Conservation (phyloP, 2,797 vertebrate genomes). For the Gymnothorax javanicus region DNA sequence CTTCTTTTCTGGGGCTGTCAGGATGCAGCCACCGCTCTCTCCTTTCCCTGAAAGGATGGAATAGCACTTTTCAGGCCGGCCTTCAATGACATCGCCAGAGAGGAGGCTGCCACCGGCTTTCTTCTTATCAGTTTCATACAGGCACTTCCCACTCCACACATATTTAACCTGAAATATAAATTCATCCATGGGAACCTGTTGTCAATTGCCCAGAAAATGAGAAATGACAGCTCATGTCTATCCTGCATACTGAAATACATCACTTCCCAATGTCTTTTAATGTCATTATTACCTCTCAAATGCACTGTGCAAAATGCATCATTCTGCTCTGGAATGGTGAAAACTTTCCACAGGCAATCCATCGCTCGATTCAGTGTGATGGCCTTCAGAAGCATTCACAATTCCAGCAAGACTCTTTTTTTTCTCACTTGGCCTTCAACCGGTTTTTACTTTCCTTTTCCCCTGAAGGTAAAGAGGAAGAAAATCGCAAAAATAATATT, state of each 20-base stretch:
- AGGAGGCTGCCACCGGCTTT: conserved; percentile 65
- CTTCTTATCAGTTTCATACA: conserved; percentile 76
- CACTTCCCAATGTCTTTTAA: conserved; percentile 76
- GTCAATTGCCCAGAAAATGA: conserved; percentile 78
- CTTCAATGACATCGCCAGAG: conserved; percentile 68
- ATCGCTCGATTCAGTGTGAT: conserved; percentile 65
- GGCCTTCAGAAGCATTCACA: conserved; percentile 45
- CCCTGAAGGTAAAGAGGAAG: conserved; percentile 1
- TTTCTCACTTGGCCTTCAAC: neutral
- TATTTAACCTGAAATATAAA: conserved; percentile 78
- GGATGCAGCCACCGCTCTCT: conserved; percentile 61
- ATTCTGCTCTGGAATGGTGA: conserved; percentile 64
- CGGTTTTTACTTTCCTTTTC: neutral
- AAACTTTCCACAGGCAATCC: conserved; percentile 50
- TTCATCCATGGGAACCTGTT: conserved; percentile 76
- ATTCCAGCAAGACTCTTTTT: conserved; percentile 4
- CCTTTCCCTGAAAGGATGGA: conserved; percentile 66
- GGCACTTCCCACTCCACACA: conserved; percentile 67
- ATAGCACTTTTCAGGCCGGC: conserved; percentile 65
- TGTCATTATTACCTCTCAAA: conserved; percentile 82
- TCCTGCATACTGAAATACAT: conserved; percentile 79
- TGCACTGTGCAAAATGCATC: conserved; percentile 73
- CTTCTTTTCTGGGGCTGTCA: conserved; percentile 56
- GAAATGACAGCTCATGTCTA: conserved; percentile 75
- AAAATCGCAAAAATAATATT: neutral